Base-by-base conservation (phyloP, 2,797 vertebrate genomes). In the Syngnathus rostellatus region DNA sequence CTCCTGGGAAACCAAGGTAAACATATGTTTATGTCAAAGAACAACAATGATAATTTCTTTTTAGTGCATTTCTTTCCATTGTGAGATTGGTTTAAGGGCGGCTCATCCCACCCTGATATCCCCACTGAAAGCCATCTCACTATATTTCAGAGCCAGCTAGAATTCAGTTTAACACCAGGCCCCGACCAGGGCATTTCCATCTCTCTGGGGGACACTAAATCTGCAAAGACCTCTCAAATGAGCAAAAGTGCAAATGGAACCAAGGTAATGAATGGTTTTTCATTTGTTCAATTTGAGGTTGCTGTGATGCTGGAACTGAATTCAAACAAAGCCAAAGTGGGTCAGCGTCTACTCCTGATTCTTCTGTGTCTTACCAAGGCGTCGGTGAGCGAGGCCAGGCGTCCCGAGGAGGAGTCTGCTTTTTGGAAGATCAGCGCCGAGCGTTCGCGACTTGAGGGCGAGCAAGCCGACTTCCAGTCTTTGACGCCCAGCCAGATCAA, bases 1-100 rank as follows among this genome's bases (percentile, higher is more conserved):
- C 87, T 98, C 95, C 39, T 99, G 97, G 97, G 97, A 99, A 88
- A 99, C 97, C 0, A 97, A 92, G 94, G 97, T 98, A 91, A 90
- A 55, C 39, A 3, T 62, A 12, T 19, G 2, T 5, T 45, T 14
- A 14, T 31, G 31, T 31, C 31, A 31, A 31, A 3, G 31, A 31
- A 31, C 31, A 31, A 31, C 3, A 31, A 31, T 31, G 31, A 31
- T 31, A 2, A 31, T 31, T 31, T 31, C 2, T 31, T 31, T 31
- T 31, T 31, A 31, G 31, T 31, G 31, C 31, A 31, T 14, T 45
- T 45, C 14, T 45, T 1, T 45, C 43, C 43, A 45, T 45, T 3
- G 43, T 45, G 43, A 14, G 14, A 45, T 45, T 45, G 11, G 43
- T 45, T 45, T 4, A 14, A 45, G 43, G 11, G 12, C 43, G 14